These are phyloP conservation scores for Acromyrmex echinatior DNA, from an alignment of 1,140 invertebrate genomes.

Conservation along the genomic window DNA sequence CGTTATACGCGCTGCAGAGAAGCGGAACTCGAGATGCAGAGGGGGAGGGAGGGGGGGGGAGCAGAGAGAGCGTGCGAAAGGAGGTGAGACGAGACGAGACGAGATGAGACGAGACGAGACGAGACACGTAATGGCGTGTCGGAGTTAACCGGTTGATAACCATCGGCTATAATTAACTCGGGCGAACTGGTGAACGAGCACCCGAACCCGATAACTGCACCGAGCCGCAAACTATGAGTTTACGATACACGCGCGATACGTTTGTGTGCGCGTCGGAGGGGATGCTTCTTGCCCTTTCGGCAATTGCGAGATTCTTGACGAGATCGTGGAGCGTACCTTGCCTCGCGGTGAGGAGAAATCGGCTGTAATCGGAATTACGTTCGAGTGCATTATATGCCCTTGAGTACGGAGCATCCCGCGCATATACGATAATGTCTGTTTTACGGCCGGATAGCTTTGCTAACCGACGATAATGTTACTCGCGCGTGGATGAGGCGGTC, in stretches of 20 bases:
- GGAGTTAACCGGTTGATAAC: constrained; percentile 87
- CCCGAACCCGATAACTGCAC: constrained; percentile 81
- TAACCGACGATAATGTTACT: constrained; percentile 29
- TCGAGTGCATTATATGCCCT: constrained; percentile 29
- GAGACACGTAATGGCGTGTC: constrained; percentile 87
- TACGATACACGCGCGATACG: constrained; percentile 27
- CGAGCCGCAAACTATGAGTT: constrained; percentile 64
- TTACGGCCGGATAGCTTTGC: constrained; percentile 21
- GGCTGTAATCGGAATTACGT: constrained; percentile 56
- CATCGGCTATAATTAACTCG: constrained; percentile 87
- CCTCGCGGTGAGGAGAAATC: constrained; percentile 57
- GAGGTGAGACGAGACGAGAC: constrained; percentile 60
- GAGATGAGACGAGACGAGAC: constrained; percentile 75
- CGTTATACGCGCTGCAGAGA: constrained; percentile 69
- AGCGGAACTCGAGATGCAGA: constrained; percentile 48
- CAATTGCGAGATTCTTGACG: constrained; percentile 47
- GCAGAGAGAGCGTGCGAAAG: constrained; percentile 24
- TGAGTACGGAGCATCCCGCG: not conserved
- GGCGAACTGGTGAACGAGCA: constrained; percentile 85
- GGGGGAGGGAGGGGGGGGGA: not conserved
- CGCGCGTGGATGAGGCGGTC: not conserved
- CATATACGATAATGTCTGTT: constrained; percentile 49
- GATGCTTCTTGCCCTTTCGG: constrained; percentile 42
- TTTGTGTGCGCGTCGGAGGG: constrained; percentile 49
- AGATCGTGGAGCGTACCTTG: not conserved